A percentile compares a stretch with the other conserved stretches of the same genome.
Evolutionary conservation across 2,113 vertebrate genomes (phyloP).

Genomic region (Galemys pyrenaicus): DNA sequence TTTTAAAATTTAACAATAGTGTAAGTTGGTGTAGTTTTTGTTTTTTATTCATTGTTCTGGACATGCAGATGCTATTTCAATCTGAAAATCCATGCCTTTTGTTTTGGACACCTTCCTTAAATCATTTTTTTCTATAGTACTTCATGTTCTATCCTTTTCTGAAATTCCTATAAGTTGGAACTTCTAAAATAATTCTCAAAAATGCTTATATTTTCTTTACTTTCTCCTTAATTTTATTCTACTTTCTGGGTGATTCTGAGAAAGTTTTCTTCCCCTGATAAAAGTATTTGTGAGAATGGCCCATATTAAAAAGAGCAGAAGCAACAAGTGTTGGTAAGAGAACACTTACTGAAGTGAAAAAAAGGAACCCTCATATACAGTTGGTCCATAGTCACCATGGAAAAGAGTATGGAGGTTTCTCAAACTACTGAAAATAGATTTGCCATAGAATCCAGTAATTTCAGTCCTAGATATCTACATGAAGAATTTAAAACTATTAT

Average conservation of each 20-base stretch:
- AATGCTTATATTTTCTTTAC: conserved; percentile 13
- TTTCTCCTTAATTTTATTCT: neutral
- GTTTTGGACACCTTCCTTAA: neutral
- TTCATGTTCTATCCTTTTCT: conserved; percentile 2
- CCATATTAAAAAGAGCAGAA: no score
- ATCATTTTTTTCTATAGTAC: conserved; percentile 33
- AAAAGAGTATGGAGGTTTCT: no score
- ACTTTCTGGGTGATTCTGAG: neutral
- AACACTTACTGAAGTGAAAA: no score
- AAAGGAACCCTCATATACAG: no score
- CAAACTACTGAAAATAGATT: no score
- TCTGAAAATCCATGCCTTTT: conserved; percentile 30
- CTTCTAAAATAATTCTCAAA: conserved; percentile 16
- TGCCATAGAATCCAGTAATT: no score
- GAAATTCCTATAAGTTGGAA: neutral
- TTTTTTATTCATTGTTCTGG: neutral
- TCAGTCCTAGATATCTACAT: no score
- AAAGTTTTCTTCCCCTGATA: conserved; percentile 17
- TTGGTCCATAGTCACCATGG: no score
- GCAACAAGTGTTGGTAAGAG: no score
- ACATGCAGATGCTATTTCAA: neutral
- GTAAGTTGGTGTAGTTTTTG: neutral
- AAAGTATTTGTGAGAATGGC: neutral
- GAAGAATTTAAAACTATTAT: no score
- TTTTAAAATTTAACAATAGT: conserved; percentile 21